Evolutionary conservation across 2,113 vertebrate genomes (phyloP), one percentile per base, ranked within the genome.

Genomic region (Cebus imitator): DNA sequence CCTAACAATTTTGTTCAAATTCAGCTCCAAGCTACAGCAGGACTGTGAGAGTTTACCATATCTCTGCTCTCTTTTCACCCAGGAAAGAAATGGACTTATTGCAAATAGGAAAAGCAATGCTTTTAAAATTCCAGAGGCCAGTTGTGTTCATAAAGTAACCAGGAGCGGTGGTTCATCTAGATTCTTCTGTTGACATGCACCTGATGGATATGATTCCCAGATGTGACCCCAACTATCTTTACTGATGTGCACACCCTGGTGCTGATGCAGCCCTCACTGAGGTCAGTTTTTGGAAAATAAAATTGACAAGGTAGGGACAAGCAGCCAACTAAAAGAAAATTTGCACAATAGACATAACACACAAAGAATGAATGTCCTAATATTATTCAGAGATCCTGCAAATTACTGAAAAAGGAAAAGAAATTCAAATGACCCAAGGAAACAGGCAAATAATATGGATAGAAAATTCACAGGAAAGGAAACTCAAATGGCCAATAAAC

Each of bases 381-480:
- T 61, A 76, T 57, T 68, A 92, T 57, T 17, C 82, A 88, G 50
- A 75, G 8, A 8, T 12, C 80, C 73, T 73, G n/a, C 43, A 55
- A 72, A 86, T 57, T 50, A 86, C n/a, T 20, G 14, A 18, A 85
- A 86, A 93, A 25, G n/a, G 35, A 43, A 95, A 97, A 94, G 48
- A 72, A 81, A 95, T 25, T 23, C 78, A 61, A 93, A 89, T 35
- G 48, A 79, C 45, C 14, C n/a, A 58, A 76, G 58, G 30, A 90
- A 81, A 86, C 5, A 83, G 40, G 48, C n/a, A 75, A 94, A 86
- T 32, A 27, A 20, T 35, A 45, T 9, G 17, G 40, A 61, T 45
- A 95, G 55, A 88, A 83, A 95, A 75, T 43, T 52, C 72, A 64
- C 23, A 72, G 37, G 30, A 13, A 48, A 81, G 11, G 72, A 79